Evolutionary conservation across 2,888 invertebrate species (phyloP).

Genomic region (Drosophila borborema): DNA sequence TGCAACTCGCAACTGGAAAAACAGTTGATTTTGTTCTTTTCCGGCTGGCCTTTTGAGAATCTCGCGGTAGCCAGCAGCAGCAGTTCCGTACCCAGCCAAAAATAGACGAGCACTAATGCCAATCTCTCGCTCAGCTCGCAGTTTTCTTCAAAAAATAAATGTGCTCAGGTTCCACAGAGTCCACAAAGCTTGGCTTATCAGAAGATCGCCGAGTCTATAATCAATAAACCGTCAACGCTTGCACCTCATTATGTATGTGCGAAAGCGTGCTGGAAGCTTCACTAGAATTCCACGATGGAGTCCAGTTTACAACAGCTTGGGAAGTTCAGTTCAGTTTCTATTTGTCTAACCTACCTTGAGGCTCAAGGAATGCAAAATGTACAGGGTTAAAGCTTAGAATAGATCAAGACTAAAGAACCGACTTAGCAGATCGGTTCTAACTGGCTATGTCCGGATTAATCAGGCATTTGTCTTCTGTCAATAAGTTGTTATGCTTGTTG

Average conservation of each 20-base stretch:
- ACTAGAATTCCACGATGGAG: slow-evolving; percentile 16
- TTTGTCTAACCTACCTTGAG: not conserved
- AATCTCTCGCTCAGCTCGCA: slow-evolving; percentile 56
- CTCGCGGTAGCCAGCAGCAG: slow-evolving; percentile 71
- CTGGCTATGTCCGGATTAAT: slow-evolving; percentile 65
- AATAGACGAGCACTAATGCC: slow-evolving; percentile 72
- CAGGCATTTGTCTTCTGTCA: slow-evolving; percentile 62
- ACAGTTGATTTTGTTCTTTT: slow-evolving; percentile 22
- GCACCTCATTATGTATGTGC: slow-evolving; percentile 40
- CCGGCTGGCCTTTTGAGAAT: slow-evolving; percentile 30
- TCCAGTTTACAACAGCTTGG: not conserved
- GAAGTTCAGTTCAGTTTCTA: not conserved
- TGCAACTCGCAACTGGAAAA: slow-evolving; percentile 38
- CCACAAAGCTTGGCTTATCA: slow-evolving; percentile 62
- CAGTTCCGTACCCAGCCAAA: slow-evolving; percentile 73
- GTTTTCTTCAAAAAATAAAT: slow-evolving; percentile 64
- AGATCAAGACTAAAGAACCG: slow-evolving; percentile 22
- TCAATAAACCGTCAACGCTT: slow-evolving; percentile 9
- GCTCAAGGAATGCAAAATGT: slow-evolving; percentile 15
- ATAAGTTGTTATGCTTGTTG: slow-evolving; percentile 41
- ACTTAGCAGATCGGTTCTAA: slow-evolving; percentile 53
- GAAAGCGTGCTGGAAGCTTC: slow-evolving; percentile 49
- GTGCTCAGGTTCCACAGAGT: slow-evolving; percentile 61
- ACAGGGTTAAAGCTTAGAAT: not conserved
- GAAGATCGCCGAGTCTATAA: slow-evolving; percentile 48